phyloP scores from a whole-genome alignment of 2,888 invertebrate genomes.

The Priocnemis perturbator region DNA sequence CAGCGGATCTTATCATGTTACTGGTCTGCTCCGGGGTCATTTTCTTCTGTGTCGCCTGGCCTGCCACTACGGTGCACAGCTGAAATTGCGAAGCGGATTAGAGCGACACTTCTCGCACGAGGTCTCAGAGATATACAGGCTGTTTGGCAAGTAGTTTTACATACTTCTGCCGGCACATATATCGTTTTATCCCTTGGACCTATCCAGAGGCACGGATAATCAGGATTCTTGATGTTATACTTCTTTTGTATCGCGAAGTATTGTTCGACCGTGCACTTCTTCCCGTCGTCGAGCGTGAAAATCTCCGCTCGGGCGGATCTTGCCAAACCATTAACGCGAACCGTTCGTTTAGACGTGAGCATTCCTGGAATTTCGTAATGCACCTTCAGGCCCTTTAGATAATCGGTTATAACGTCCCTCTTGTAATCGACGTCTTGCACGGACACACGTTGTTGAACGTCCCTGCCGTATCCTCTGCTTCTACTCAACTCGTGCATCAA shows the following conservation, averaged over 20 bases:
- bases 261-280: slow-evolving; percentile 72
- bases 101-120: no score
- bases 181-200: slow-evolving; percentile 82
- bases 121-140: no score
- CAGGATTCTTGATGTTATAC: slow-evolving; percentile 78
- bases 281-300: slow-evolving; percentile 69
- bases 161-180: slow-evolving; percentile 87
- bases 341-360: slow-evolving; percentile 72
- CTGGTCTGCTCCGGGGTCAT: slow-evolving; percentile 89
- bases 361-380: slow-evolving; percentile 75
- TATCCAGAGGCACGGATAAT: slow-evolving; percentile 91
- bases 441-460: neutral
- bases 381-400: slow-evolving; percentile 76
- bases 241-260: slow-evolving; percentile 75
- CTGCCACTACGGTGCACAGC: slow-evolving; percentile 80
- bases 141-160: slow-evolving; percentile 30
- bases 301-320: slow-evolving; percentile 66
- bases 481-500: slow-evolving; percentile 67
- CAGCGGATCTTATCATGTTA: slow-evolving; percentile 91
- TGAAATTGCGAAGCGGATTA: slow-evolving; percentile 29
- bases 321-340: slow-evolving; percentile 75
- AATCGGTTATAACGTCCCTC: slow-evolving; percentile 62
- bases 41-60: slow-evolving; percentile 87
- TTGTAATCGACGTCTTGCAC: slow-evolving; percentile 17
- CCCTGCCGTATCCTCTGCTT: slow-evolving; percentile 26